Conservation (phyloP, 2,797 vertebrate genomes). For the Steatocranus sp. region DNA sequence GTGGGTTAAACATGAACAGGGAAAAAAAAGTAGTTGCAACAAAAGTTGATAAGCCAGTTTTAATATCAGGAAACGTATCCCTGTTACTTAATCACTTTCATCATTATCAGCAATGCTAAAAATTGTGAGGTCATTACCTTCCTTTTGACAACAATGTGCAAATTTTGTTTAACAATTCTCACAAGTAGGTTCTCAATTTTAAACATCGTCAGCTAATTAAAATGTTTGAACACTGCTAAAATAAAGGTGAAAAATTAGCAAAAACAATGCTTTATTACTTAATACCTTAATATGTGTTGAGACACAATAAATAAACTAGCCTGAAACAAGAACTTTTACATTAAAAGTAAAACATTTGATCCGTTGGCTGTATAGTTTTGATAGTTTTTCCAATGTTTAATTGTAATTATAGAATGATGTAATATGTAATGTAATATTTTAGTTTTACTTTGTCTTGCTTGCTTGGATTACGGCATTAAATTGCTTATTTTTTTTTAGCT, state of each 20-base stretch:
- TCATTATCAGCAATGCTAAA: background rate
- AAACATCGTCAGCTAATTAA: background rate
- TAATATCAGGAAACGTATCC: background rate
- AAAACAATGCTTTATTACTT: background rate
- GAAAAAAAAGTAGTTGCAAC: background rate
- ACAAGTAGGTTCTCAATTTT: background rate
- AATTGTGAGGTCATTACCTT: background rate
- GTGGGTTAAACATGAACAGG: background rate
- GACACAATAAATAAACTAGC: background rate
- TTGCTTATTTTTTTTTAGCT: background rate
- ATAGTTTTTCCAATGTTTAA: background rate
- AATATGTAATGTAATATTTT: background rate
- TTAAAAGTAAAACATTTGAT: background rate
- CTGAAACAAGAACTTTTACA: background rate
- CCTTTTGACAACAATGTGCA: background rate
- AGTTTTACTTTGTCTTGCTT: background rate
- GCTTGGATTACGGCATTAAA: background rate
- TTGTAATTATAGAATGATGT: background rate
- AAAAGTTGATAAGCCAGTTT: background rate
- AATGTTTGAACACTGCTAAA: background rate
- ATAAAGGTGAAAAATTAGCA: background rate
- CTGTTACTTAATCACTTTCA: background rate
- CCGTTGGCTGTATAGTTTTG: background rate
- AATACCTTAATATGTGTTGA: background rate
- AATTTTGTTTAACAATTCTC: background rate